A percentile compares a stretch with the other conserved stretches of the same genome.
These are phyloP conservation scores for Drosophila borborema DNA, from an alignment of 2,888 invertebrate genomes.

Conservation along the genomic window DNA sequence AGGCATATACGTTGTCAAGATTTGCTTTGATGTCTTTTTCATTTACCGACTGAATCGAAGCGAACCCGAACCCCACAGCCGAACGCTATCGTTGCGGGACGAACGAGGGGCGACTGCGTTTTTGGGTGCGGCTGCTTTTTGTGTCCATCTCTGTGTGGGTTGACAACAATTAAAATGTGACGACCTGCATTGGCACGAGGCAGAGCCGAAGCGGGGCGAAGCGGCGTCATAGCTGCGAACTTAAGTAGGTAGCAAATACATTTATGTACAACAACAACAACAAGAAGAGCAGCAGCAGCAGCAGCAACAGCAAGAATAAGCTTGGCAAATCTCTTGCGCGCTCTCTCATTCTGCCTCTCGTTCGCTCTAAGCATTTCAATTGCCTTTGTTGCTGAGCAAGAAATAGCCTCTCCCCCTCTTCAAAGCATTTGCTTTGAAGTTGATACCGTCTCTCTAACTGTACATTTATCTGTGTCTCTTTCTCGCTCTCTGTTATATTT, in stretches of 20 bases:
- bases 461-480: constrained; percentile 21
- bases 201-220: not conserved
- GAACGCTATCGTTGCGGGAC: constrained; percentile 7
- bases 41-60: constrained; percentile 65
- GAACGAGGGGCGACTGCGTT: constrained; percentile 30
- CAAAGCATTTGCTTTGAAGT: constrained; percentile 63
- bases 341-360: constrained; percentile 4
- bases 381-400: constrained; percentile 62
- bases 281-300: not conserved
- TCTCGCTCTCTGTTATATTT: constrained; percentile 53
- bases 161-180: constrained; percentile 76
- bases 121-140: constrained; percentile 66
- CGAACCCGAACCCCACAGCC: constrained; percentile 13
- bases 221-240: constrained; percentile 27
- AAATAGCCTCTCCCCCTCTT: constrained; percentile 10
- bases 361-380: constrained; percentile 48
- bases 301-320: not conserved
- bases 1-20: constrained; percentile 72
- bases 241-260: constrained; percentile 68
- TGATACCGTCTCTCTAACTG: constrained; percentile 22
- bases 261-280: constrained; percentile 36
- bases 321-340: constrained; percentile 32
- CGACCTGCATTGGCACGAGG: constrained; percentile 36
- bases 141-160: constrained; percentile 71
- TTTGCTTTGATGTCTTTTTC: constrained; percentile 79